Percentiles rank a stretch among this genome's conserved stretches.
phyloP scores from a whole-genome alignment of 2,888 invertebrate genomes.

The Drosophila fungiperda region DNA sequence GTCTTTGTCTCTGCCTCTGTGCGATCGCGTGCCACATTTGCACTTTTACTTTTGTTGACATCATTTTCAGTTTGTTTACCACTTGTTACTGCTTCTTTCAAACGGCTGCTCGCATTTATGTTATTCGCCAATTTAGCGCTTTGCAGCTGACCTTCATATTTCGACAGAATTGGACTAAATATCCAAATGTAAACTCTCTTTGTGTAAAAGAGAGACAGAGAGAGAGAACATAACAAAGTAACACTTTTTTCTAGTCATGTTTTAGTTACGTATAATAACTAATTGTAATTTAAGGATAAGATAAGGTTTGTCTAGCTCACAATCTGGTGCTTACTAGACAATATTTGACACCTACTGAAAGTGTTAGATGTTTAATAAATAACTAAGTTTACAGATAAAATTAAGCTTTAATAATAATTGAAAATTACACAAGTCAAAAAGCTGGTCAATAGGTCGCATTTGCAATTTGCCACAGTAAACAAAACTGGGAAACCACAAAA shows the following conservation, averaged over 20 bases:
- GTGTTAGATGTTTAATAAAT: constrained; percentile 10
- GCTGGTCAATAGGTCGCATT: constrained; percentile 56
- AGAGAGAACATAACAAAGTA: neutral
- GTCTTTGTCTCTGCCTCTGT: neutral
- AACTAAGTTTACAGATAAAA: neutral
- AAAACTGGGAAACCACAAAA: constrained; percentile 56
- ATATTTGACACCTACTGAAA: constrained; percentile 1
- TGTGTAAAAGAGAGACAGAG: neutral
- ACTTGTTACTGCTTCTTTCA: constrained; percentile 6
- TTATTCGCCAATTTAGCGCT: constrained; percentile 10
- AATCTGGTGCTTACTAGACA: neutral
- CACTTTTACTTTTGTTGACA: constrained; percentile 52
- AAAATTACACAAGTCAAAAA: constrained; percentile 33
- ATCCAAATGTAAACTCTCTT: constrained; percentile 2
- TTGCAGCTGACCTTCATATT: constrained; percentile 35
- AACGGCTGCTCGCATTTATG: constrained; percentile 13
- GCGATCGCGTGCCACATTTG: constrained; percentile 31
- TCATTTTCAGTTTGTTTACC: constrained; percentile 22
- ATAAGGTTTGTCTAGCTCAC: constrained; percentile 3
- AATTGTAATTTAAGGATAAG: neutral
- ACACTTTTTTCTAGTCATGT: neutral
- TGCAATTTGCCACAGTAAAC: constrained; percentile 25
- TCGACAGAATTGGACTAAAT: constrained; percentile 5
- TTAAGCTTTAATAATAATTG: neutral
- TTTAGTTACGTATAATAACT: neutral